Evolutionary conservation across 2,113 vertebrate genomes (phyloP).

Genomic region (Tringa solitaria): DNA sequence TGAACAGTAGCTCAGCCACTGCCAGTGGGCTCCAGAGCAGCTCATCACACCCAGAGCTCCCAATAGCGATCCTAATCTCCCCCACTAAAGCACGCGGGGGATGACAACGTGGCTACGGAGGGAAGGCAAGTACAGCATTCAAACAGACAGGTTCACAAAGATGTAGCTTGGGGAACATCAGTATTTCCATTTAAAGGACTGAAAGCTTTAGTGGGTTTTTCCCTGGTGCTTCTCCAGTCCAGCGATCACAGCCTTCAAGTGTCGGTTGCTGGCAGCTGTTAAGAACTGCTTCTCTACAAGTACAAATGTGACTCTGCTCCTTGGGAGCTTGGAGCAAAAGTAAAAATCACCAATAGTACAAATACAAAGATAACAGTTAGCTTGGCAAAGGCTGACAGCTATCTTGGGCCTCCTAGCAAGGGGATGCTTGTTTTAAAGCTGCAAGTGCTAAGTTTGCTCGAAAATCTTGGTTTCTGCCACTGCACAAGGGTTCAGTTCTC

Average conservation of each 20-base stretch:
- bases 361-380: not conserved
- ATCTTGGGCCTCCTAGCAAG: fast-evolving
- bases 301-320: not conserved
- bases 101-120: not conserved
- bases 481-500: not conserved
- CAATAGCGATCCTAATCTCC: not conserved
- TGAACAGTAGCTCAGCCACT: not conserved
- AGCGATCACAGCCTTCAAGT: not conserved
- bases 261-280: not conserved
- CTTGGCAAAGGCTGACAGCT: not conserved
- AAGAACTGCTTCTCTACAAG: not conserved
- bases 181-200: not conserved
- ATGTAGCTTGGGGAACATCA: not conserved
- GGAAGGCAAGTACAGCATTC: fast-evolving
- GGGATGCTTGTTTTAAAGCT: not conserved
- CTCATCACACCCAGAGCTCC: not conserved
- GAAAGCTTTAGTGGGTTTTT: not conserved
- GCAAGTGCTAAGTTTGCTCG: not conserved
- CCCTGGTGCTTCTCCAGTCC: not conserved
- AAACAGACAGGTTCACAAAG: not conserved
- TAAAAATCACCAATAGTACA: not conserved
- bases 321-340: not conserved
- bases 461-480: not conserved
- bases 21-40: not conserved
- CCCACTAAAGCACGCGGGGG: not conserved